A percentile compares a stretch with the other conserved stretches of the same genome.
Conservation (phyloP, 2,888 invertebrate species). For the Drosophila prolongata region DNA sequence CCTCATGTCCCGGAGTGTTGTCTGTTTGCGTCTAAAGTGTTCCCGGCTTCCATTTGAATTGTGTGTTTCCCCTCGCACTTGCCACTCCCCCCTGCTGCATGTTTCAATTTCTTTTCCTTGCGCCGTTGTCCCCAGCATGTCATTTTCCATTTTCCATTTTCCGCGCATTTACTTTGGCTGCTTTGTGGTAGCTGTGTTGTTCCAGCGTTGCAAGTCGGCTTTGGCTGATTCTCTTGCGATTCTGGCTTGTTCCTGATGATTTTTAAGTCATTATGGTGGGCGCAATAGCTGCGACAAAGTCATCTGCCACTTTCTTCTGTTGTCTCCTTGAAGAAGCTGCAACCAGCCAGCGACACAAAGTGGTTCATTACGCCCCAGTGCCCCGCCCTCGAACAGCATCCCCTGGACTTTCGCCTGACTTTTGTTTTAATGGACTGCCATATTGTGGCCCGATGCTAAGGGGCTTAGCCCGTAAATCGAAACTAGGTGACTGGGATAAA, state of each 20-base stretch:
- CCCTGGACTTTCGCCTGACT: constrained; percentile 6
- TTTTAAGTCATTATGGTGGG: constrained; percentile 67
- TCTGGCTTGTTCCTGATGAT: constrained; percentile 22
- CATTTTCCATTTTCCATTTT: constrained; percentile 58
- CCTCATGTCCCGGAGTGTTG: constrained; percentile 30
- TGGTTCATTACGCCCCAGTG: neutral
- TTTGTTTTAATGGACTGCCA: neutral
- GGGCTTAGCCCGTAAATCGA: too few species aligned
- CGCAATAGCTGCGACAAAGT: constrained; percentile 75
- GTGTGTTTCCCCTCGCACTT: constrained; percentile 51
- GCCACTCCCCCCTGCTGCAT: constrained; percentile 4
- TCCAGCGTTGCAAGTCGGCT: constrained; percentile 59
- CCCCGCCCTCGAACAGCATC: neutral
- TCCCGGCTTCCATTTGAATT: constrained; percentile 61
- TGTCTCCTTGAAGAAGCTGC: constrained; percentile 21
- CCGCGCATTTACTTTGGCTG: constrained; percentile 51
- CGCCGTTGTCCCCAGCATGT: constrained; percentile 57
- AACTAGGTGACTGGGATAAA: too few species aligned
- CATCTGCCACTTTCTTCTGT: constrained; percentile 45
- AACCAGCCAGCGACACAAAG: neutral
- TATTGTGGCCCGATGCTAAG: too few species aligned
- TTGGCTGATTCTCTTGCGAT: constrained; percentile 31
- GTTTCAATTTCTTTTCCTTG: neutral
- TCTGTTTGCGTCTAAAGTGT: constrained; percentile 62
- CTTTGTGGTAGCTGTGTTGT: constrained; percentile 61